Percentiles rank a stretch among this genome's conserved stretches.
phyloP scores from a whole-genome alignment of 2,888 invertebrate species.

The Abscondita cerata region DNA sequence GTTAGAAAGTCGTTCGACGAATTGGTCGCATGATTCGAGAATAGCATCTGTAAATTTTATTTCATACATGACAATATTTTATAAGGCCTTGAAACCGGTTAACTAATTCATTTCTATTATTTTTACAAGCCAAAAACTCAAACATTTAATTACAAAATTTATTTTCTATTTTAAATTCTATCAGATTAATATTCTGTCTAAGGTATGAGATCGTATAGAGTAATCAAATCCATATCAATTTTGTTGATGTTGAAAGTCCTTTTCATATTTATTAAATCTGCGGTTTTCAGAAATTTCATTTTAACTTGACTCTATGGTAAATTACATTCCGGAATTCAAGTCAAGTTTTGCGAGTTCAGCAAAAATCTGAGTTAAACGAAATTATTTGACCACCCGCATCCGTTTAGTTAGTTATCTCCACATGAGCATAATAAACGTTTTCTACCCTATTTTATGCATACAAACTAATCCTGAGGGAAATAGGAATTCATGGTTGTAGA shows the following conservation, averaged over 20 bases:
- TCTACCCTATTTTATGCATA: conserved; percentile 39
- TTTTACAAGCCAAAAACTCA: too few species aligned
- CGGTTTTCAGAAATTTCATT: conserved; percentile 11
- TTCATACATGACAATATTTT: too few species aligned
- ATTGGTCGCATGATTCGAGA: too few species aligned
- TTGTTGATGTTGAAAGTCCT: neutral
- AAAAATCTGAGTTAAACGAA: conserved; percentile 17
- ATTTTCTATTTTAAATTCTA: too few species aligned
- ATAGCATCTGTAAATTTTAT: too few species aligned
- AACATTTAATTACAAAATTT: too few species aligned
- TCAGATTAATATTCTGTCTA: too few species aligned
- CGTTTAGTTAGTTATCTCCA: conserved; percentile 27
- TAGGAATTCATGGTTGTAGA: conserved; percentile 39
- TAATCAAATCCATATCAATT: neutral
- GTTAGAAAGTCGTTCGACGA: too few species aligned
- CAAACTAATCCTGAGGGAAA: conserved; percentile 36
- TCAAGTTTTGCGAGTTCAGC: conserved; percentile 19
- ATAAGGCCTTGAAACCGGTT: too few species aligned
- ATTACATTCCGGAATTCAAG: conserved; percentile 13
- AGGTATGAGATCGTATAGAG: too few species aligned
- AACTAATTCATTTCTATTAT: too few species aligned
- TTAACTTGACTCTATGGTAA: conserved; percentile 4
- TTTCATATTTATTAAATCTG: conserved; percentile 8
- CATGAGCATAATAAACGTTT: conserved; percentile 37
- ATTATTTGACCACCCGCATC: conserved; percentile 24